Conservation (phyloP, 2,113 vertebrate genomes). For the Lethenteron reissneri region DNA sequence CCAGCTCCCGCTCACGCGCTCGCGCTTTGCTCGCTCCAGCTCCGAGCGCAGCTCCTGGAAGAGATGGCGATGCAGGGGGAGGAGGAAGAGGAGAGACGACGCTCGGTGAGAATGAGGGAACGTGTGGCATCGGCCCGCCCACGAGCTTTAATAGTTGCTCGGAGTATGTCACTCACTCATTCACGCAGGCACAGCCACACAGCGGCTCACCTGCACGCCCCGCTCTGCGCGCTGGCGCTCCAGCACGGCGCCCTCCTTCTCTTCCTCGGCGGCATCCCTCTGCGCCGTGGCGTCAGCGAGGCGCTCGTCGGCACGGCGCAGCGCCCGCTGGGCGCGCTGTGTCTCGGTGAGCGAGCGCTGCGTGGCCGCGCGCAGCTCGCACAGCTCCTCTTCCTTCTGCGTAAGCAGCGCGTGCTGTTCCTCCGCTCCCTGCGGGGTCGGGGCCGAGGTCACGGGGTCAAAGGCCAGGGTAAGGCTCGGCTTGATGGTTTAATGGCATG, state of each 20-base stretch:
- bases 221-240: neutral
- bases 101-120: no score
- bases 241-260: neutral
- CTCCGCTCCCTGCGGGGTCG: neutral
- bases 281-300: neutral
- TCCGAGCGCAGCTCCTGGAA: slow-evolving; percentile 42
- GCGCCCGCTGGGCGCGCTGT: neutral
- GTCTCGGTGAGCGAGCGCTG: neutral
- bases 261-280: neutral
- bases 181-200: no score
- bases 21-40: slow-evolving; percentile 33
- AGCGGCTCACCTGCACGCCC: neutral
- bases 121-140: no score
- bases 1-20: slow-evolving; percentile 32
- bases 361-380: neutral
- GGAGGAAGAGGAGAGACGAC: no score
- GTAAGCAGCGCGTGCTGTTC: neutral
- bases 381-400: slow-evolving; percentile 1
- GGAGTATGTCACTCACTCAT: no score
- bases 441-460: no score
- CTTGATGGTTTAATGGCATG: no score
- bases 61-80: neutral
- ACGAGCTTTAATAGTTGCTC: no score
- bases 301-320: neutral
- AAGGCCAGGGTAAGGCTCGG: no score